Evolutionary conservation across 2,113 vertebrate genomes (phyloP).

Genomic region (Empidonax alnorum): DNA sequence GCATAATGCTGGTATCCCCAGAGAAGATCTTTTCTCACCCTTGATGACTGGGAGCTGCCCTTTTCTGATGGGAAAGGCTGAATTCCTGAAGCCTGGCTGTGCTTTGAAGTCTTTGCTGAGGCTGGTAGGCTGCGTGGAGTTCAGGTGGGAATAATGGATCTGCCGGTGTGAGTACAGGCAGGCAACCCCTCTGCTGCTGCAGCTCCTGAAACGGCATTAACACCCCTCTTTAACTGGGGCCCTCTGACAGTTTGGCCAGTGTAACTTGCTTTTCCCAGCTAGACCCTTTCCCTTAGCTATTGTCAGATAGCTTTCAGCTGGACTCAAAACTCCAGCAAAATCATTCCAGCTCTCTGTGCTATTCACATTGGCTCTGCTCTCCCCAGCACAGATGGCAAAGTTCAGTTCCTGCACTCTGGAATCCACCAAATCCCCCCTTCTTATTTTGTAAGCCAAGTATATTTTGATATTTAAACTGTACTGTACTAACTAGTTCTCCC

Average conservation of each 20-base stretch:
- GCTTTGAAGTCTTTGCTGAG: neutral
- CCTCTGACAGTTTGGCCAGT: neutral
- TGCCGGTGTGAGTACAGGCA: neutral
- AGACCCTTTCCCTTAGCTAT: neutral
- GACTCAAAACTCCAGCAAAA: neutral
- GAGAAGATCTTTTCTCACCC: neutral
- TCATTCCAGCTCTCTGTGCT: neutral
- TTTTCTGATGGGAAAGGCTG: neutral
- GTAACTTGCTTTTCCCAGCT: neutral
- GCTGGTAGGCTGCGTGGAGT: neutral
- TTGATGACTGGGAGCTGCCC: neutral
- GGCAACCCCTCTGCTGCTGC: neutral
- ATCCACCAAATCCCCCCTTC: neutral
- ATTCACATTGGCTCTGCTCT: neutral
- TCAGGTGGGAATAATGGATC: neutral
- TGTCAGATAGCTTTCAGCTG: neutral
- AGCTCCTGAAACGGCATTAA: neutral
- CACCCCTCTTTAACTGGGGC: neutral
- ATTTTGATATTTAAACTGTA: neutral
- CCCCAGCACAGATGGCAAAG: neutral
- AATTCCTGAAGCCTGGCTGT: neutral
- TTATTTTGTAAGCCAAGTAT: neutral
- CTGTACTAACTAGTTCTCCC: neutral
- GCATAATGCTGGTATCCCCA: rapidly evolving
- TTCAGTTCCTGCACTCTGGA: neutral